A percentile compares a stretch with the other conserved stretches of the same genome.
Evolutionary conservation across 2,113 vertebrate genomes (phyloP).

Genomic region (Monopterus albus): DNA sequence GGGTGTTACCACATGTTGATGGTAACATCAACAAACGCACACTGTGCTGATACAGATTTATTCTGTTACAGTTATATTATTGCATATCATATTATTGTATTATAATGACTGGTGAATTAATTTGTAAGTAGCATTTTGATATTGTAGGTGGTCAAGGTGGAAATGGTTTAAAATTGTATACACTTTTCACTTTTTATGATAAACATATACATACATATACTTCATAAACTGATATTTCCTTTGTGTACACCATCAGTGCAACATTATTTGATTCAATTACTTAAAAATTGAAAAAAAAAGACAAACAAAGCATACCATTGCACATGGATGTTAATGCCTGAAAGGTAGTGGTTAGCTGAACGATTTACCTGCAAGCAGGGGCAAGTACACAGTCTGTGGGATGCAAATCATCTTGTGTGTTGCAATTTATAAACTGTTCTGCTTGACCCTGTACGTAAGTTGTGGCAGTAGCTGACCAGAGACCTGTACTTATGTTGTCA

Average conservation of each 20-base stretch:
- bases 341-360: conserved; percentile 1
- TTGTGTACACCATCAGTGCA: not conserved
- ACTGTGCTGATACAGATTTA: too few relatives aligned
- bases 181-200: too few relatives aligned
- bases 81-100: too few relatives aligned
- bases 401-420: conserved; percentile 4
- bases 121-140: too few relatives aligned
- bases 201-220: not conserved
- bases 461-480: conserved; percentile 33
- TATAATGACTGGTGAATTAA: too few relatives aligned
- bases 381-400: not conserved
- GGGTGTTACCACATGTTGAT: too few relatives aligned
- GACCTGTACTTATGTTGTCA: conserved; percentile 53
- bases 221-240: not conserved
- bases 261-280: not conserved
- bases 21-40: too few relatives aligned
- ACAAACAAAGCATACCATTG: not conserved
- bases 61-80: too few relatives aligned
- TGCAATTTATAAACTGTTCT: conserved; percentile 18
- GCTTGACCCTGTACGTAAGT: conserved; percentile 46
- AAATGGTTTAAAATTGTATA: too few relatives aligned
- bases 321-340: not conserved
- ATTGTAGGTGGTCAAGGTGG: too few relatives aligned
- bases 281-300: not conserved
- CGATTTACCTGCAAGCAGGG: not conserved